Conservation (phyloP, 1,140 invertebrate genomes). For the Halictus rubicundus region DNA sequence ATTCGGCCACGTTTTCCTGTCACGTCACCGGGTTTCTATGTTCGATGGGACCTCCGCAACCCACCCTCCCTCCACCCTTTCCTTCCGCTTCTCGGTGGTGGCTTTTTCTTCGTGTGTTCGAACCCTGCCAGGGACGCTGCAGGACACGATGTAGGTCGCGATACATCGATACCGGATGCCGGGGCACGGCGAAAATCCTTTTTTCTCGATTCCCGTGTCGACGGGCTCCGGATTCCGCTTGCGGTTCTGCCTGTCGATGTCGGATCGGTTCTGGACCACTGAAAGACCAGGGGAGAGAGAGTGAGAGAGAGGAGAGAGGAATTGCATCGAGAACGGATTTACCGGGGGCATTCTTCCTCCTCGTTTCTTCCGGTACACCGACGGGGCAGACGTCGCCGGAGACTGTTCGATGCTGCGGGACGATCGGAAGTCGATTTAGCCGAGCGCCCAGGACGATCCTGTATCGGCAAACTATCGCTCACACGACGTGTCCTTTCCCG, state of each 20-base stretch:
- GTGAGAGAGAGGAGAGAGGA: background rate
- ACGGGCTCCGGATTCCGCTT: background rate
- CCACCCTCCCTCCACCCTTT: background rate
- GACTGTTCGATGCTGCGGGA: background rate
- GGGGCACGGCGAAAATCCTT: background rate
- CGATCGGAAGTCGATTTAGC: slow-evolving; percentile 32
- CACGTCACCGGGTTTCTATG: slow-evolving; percentile 7
- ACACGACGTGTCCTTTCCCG: background rate
- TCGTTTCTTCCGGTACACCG: background rate
- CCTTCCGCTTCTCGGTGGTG: background rate
- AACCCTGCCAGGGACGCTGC: too few relatives aligned
- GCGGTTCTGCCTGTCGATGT: slow-evolving; percentile 24
- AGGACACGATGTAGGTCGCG: background rate
- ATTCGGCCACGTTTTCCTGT: slow-evolving; percentile 14
- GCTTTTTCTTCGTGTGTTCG: too few relatives aligned
- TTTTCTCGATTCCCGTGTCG: background rate
- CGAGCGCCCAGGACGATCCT: too few relatives aligned
- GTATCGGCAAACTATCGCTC: background rate
- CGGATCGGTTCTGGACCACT: background rate
- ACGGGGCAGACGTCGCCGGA: background rate
- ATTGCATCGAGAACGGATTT: background rate
- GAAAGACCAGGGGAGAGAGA: background rate
- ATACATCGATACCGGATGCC: background rate
- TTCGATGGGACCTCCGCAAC: background rate
- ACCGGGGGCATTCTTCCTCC: background rate